These are phyloP conservation scores for Torymus tubicola DNA, from an alignment of 2,888 invertebrate genomes.

Conservation along the genomic window DNA sequence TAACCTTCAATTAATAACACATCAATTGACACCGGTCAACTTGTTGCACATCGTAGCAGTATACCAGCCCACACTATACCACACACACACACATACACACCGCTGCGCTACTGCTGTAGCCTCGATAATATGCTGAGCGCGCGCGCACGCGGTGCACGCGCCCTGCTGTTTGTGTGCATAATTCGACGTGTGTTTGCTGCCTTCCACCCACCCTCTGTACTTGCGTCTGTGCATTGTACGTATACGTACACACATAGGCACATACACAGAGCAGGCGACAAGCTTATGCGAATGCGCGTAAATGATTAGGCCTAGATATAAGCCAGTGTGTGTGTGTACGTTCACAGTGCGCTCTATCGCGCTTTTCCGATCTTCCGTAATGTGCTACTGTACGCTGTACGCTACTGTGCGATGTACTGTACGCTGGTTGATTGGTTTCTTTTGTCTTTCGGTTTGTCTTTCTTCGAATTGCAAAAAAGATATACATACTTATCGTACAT, in stretches of 20 bases:
- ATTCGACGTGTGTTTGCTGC: slow-evolving; percentile 57
- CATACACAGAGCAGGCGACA: too few relatives aligned
- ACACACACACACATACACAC: slow-evolving; percentile 48
- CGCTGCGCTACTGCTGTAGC: slow-evolving; percentile 34
- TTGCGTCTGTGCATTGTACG: neutral
- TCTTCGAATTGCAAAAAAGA: too few relatives aligned
- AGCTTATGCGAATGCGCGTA: neutral
- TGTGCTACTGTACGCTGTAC: neutral
- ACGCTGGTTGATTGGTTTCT: slow-evolving; percentile 4
- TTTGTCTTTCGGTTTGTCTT: neutral
- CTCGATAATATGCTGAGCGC: slow-evolving; percentile 50
- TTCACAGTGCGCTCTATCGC: neutral
- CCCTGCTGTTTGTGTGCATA: slow-evolving; percentile 60
- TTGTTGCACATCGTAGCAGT: slow-evolving; percentile 68
- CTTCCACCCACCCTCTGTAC: neutral
- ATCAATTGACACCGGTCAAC: slow-evolving; percentile 76
- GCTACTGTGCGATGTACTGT: too few relatives aligned
- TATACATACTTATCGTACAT: too few relatives aligned
- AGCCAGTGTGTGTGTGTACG: neutral
- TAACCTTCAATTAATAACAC: slow-evolving; percentile 76
- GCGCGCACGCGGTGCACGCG: slow-evolving; percentile 28
- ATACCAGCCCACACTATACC: slow-evolving; percentile 62
- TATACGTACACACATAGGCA: too few relatives aligned
- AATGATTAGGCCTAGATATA: slow-evolving; percentile 14
- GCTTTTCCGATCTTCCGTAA: slow-evolving; percentile 11